Conservation (phyloP, 1,140 invertebrate genomes). For the Cyclargus thomasi region DNA sequence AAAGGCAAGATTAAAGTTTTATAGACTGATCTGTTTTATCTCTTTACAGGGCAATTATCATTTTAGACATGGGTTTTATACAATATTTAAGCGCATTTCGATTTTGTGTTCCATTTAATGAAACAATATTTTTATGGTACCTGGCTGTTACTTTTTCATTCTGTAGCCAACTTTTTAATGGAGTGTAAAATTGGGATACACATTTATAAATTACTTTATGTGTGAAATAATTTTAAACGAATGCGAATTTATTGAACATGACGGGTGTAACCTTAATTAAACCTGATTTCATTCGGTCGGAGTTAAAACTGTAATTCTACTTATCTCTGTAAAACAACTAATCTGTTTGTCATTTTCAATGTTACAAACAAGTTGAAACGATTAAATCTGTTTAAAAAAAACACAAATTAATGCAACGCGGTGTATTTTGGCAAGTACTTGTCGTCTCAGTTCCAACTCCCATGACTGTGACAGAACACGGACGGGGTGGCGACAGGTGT, state of each 20-base stretch:
- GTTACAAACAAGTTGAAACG: background rate
- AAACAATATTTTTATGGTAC: background rate
- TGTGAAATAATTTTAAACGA: background rate
- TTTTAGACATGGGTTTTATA: constrained; percentile 1
- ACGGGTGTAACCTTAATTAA: constrained; percentile 3
- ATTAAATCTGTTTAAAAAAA: background rate
- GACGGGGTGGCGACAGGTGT: background rate
- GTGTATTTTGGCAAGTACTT: background rate
- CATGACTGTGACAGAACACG: background rate
- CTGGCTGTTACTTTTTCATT: background rate
- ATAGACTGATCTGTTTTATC: constrained; percentile 4
- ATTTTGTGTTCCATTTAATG: background rate
- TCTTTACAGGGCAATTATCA: constrained; percentile 5
- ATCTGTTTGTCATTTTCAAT: too few species aligned
- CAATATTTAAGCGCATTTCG: background rate
- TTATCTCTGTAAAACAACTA: too few species aligned
- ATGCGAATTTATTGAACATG: constrained; percentile 2
- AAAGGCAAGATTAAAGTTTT: background rate
- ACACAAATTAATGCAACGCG: background rate
- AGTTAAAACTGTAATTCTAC: background rate
- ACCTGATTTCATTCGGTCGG: constrained; percentile 4
- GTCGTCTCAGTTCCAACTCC: background rate
- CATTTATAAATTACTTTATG: background rate
- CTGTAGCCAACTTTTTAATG: background rate
- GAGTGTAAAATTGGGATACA: constrained; percentile 2